Conservation (phyloP, 2,888 invertebrate genomes). For the Nymphalis c-album region DNA sequence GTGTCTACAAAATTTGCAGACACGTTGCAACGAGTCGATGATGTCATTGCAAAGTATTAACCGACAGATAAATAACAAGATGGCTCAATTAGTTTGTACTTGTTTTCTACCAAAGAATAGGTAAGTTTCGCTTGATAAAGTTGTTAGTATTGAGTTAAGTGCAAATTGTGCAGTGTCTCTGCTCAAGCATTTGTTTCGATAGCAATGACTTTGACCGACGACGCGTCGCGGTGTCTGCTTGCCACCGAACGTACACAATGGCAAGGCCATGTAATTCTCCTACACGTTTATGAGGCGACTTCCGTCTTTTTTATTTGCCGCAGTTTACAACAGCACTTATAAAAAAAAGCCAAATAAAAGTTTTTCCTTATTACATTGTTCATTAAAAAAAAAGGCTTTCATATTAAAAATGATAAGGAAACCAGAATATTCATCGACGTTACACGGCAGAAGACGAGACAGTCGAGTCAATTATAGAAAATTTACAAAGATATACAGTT, state of each 20-base stretch:
- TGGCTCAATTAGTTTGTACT: no score
- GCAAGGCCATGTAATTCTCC: constrained; percentile 58
- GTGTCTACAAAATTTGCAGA: neutral
- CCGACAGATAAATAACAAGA: no score
- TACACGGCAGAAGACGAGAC: neutral
- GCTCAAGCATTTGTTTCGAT: constrained; percentile 28
- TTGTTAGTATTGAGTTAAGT: neutral
- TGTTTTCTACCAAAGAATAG: no score
- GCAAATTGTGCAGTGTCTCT: neutral
- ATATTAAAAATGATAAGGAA: neutral
- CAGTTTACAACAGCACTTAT: constrained; percentile 11
- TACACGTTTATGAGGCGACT: constrained; percentile 49
- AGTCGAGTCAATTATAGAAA: neutral
- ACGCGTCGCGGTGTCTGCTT: constrained; percentile 45
- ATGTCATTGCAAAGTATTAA: no score
- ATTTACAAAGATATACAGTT: constrained; percentile 8
- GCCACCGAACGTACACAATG: constrained; percentile 45
- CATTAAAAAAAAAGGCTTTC: no score
- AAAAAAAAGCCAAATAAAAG: neutral
- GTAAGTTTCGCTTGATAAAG: neutral
- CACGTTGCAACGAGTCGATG: constrained; percentile 1
- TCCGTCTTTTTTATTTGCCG: constrained; percentile 46
- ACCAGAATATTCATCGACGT: neutral
- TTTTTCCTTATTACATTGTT: no score
- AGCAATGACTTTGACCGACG: constrained; percentile 67